Conservation (phyloP, 2,888 invertebrate species). For the Meloe dianella region DNA sequence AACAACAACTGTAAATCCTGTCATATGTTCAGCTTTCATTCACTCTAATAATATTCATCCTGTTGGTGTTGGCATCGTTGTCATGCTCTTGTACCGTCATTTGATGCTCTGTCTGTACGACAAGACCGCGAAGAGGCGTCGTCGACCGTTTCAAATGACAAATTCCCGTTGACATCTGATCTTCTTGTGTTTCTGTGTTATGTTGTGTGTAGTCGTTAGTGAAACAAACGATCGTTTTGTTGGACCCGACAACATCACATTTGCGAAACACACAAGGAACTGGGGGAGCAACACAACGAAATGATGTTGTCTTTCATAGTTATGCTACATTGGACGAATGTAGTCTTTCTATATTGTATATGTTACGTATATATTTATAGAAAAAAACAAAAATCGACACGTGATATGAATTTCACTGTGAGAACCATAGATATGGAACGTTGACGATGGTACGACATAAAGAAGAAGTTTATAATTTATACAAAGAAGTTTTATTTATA, state of each 20-base stretch:
- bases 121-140: slow-evolving; percentile 23
- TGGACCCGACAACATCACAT: slow-evolving; percentile 14
- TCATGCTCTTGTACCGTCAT: neutral
- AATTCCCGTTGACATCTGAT: slow-evolving; percentile 32
- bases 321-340: neutral
- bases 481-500: slow-evolving; percentile 10
- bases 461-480: slow-evolving; percentile 4
- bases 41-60: slow-evolving; percentile 2
- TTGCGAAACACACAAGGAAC: neutral
- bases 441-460: neutral
- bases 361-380: neutral
- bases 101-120: slow-evolving; percentile 4
- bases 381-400: slow-evolving; percentile 20
- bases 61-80: slow-evolving; percentile 7
- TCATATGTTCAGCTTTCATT: neutral
- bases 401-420: slow-evolving; percentile 23
- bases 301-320: slow-evolving; percentile 20
- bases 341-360: neutral
- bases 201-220: slow-evolving; percentile 26
- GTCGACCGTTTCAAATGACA: slow-evolving; percentile 31
- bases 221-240: slow-evolving; percentile 32
- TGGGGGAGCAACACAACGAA: slow-evolving; percentile 12
- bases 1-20: neutral
- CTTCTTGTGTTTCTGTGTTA: slow-evolving; percentile 28
- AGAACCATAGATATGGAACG: neutral